Base-by-base conservation (phyloP, 2,797 vertebrate species). In the Triplophysa bombifrons region DNA sequence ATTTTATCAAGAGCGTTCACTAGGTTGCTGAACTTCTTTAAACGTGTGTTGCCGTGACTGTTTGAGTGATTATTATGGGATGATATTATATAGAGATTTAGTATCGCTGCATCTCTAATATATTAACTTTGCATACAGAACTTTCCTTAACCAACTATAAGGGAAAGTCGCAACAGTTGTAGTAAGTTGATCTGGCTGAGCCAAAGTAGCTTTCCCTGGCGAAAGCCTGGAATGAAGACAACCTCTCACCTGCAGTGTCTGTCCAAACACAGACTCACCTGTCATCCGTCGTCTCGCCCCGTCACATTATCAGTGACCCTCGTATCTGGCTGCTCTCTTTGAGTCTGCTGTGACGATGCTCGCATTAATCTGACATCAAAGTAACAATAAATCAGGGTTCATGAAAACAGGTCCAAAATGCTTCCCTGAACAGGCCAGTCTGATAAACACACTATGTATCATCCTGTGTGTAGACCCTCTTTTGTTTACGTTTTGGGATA, bases 221-320 rank as follows among this genome's bases (percentile, higher is more conserved):
- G 80, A 53, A 84, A 82, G 80, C 76, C 30, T 67, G 65, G 20
- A 78, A 22, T 82, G 56, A 66, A 82, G 84, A 2, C 46, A 83
- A 88, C 83, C 86, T 83, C 83, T 69, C 76, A 82, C 73, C 71
- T 84, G 55, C 73, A 63, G 50, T n/a, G 72, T 55, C 84, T 86
- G 86, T 88, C 82, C 85, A 51, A 90, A 82, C 86, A 72, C 72
- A 46, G 6, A 82, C 56, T 92, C 91, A 91, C 89, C 91, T 90
- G 90, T 90, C 88, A 84, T 86, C 84, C 80, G 16, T 84, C 78
- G 76, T 87, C 84, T 86, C 83, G 73, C 27, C 74, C 74, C 85
- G 85, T 76, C 84, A 78, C 82, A 67, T 81, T 83, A 86, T 77
- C 69, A 72, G 74, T 53, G 71, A 88, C 83, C 80, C 83, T 82